Base-by-base conservation (phyloP, 2,888 invertebrate species). In the Megamerina dolium region DNA sequence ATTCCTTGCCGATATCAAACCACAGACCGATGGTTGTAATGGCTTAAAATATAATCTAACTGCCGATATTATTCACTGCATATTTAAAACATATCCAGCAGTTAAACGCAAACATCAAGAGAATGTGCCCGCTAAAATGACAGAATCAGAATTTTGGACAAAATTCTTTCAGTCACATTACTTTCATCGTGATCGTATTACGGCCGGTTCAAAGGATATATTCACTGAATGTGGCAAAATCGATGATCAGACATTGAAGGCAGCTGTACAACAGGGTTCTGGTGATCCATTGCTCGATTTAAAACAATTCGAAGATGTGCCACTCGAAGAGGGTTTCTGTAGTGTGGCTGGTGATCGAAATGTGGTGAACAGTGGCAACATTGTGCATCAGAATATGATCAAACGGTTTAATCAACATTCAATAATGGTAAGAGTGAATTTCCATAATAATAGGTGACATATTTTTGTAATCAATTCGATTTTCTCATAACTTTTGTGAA, bases 141-240 rank as follows among this genome's bases (percentile, higher is more conserved):
- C 87, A 1, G 99, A 99, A 74, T 82, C 89, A 1, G 95, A 96
- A 64, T 99, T 99, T 74, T 99, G 99, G 99, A 94, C 93, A 12
- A 90, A 94, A 64, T 99, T 99, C 74, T 99, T 99, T 75, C 97
- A 99, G 69, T 97, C 96, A 13, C 97, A 99, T 76, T 99, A 99
- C 75, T 91, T 90, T 76, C 96, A 97, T 74, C 83, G 94, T 75
- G 91, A 93, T 73, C 83, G 92, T 44, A 86, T 91, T 56, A 87
- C 87, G 56, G 82, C 87, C 16, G 87, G 88, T 53, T 87, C 85
- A 63, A 93, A 96, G 75, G 97, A 99, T 72, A 77, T 97, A 46
- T 99, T 99, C 68, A 88, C 93, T 17, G 97, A 97, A 74, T 99
- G 97, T 77, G 93, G 94, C 51, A 92, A 92, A 77, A 80, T 87